Base-by-base conservation (phyloP, 2,888 invertebrate species). In the Torymus texanus region DNA sequence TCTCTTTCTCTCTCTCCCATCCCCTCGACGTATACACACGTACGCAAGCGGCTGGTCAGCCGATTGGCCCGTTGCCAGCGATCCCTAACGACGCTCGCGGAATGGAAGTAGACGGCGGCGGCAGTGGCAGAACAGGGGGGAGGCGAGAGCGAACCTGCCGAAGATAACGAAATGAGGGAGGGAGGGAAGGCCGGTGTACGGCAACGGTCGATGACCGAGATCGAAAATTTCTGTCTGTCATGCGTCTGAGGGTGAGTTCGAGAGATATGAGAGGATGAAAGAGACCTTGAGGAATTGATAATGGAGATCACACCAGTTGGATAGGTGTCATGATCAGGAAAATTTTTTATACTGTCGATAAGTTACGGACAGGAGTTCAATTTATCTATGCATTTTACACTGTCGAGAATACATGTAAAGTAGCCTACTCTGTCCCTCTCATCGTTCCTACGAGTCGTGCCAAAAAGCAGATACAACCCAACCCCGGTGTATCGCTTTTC, bases 11-110 rank as follows among this genome's bases (percentile, higher is more conserved):
- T 29, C 18, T 59, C 18, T 59, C 59, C 18, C 18, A 12, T 18
- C 18, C 59, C 18, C 18, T 59, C 61, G 18, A 12, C 21, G 21
- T 21, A 18, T 61, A 18, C 21, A 18, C 13, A 18, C 24, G 21
- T 41, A 41, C 8, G 41, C 5, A 21, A 56, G 85, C 85, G 87
- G 86, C 85, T 86, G 88, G 89, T 87, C 76, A 80, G 75, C 62
- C 89, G 88, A 89, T 89, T 89, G 89, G 89, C 88, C 84, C 84
- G 82, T 84, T 87, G 89, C 89, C 89, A 89, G 86, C 82, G 84
- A 84, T 84, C 85, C 85, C 88, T 89, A 90, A 89, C 89, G 89
- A 89, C 87, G 88, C 88, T 86, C 56, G 62, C 5, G 41, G 63
- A n/a, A 50, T n/a, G 41, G 58, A 41, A 58, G 56, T 11, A 53